Percentiles rank a stretch among this genome's conserved stretches.
These are phyloP conservation scores for Junonia oenone DNA, from an alignment of 2,888 invertebrate species.

Conservation along the genomic window DNA sequence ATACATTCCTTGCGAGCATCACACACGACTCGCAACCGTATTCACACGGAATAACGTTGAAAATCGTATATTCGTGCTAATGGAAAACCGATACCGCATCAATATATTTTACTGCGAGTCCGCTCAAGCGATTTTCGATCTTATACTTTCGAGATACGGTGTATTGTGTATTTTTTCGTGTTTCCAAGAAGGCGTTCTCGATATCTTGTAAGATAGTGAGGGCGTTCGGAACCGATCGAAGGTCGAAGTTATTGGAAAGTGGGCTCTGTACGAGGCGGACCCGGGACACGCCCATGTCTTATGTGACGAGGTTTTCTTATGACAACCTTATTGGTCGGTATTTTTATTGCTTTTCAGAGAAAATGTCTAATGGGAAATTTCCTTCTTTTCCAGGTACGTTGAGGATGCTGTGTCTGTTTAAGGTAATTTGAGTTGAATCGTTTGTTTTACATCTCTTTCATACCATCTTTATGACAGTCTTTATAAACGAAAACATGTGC, in stretches of 20 bases:
- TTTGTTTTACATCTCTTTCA: no score
- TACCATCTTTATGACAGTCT: no score
- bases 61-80: conserved; percentile 46
- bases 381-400: conserved; percentile 30
- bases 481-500: no score
- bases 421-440: conserved; percentile 18
- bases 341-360: conserved; percentile 37
- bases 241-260: conserved; percentile 71
- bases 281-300: conserved; percentile 71
- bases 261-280: conserved; percentile 73
- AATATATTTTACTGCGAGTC: conserved; percentile 67
- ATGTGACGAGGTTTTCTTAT: conserved; percentile 63
- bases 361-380: conserved; percentile 13
- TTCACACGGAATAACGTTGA: conserved; percentile 37
- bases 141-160: conserved; percentile 45
- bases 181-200: conserved; percentile 76
- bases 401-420: conserved; percentile 23
- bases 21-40: conserved; percentile 51
- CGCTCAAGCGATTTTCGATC: conserved; percentile 42
- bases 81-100: conserved; percentile 79
- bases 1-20: conserved; percentile 65
- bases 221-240: conserved; percentile 76
- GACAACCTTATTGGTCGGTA: conserved; percentile 48
- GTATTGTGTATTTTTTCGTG: conserved; percentile 37
- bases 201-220: conserved; percentile 78